Evolutionary conservation across 2,888 invertebrate genomes (phyloP).

Genomic region (Torymus auratus): DNA sequence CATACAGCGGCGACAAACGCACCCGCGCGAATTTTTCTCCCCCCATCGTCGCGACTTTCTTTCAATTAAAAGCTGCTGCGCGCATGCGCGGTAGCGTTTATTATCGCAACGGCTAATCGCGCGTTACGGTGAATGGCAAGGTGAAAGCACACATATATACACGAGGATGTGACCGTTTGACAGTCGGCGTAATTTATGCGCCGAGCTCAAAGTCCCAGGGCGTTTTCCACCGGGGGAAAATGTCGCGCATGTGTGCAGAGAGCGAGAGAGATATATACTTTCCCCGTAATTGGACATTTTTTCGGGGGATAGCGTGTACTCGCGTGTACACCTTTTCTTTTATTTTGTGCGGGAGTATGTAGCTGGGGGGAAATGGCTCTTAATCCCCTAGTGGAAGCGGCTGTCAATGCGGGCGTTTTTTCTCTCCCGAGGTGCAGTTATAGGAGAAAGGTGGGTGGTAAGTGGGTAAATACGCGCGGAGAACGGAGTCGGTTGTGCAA

Average conservation of each 20-base stretch:
- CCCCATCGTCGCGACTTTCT: constrained; percentile 44
- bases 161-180: constrained; percentile 55
- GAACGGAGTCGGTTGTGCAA: not conserved
- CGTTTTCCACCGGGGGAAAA: constrained; percentile 39
- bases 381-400: constrained; percentile 14
- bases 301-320: not conserved
- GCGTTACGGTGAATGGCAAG: constrained; percentile 46
- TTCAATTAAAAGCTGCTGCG: constrained; percentile 47
- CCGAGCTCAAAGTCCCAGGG: constrained; percentile 48
- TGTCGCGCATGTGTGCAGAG: constrained; percentile 27
- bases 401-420: not conserved
- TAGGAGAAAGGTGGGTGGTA: constrained; percentile 9
- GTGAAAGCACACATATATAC: constrained; percentile 51
- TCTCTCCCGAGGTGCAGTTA: not conserved
- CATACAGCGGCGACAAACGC: no score
- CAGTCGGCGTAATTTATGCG: constrained; percentile 58
- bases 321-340: no score
- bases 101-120: constrained; percentile 51
- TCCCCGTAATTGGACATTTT: constrained; percentile 54
- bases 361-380: not conserved
- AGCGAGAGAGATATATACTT: constrained; percentile 26
- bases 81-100: not conserved
- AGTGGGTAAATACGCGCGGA: no score
- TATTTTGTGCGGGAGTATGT: no score
- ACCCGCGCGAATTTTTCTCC: not conserved